Base-by-base conservation (phyloP, 2,888 invertebrate genomes). In the Romanomermis culicivorax region DNA sequence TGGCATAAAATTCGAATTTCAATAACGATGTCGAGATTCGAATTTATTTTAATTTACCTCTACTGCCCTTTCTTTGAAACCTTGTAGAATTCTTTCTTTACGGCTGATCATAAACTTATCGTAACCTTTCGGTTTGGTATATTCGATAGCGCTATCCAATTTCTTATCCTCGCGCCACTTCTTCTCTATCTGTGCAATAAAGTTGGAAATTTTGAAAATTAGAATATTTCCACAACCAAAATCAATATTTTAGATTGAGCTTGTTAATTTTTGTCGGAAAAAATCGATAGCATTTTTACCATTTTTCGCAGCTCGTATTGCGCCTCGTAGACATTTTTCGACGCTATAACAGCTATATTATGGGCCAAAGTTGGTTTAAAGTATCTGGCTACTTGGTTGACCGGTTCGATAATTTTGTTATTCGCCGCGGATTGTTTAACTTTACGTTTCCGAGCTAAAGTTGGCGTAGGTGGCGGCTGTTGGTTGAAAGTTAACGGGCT, bases 341-440 rank as follows among this genome's bases (percentile, higher is more conserved):
- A 2, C 43, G 55, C 29, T 20, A 56, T 29, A 4, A 11, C 11
- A 2, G 42, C 53, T 2, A 89, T 86, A 70, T 89, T 87, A 0
- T 91, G 91, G 66, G 87, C 85, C 1, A 91, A 27, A 3, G 25
- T 36, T 24, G 30, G 29, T 30, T 30, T 29, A 3, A 3, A 3
- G 36, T 14, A n/a, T 7, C 20, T 23, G n/a, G 23, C 25, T 17
- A 24, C 3, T 3, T n/a, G 29, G 7, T 17, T 30, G 42, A 51
- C 51, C 29, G 52, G 43, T 11, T 25, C 42, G 27, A 49, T 49
- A 4, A 17, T 3, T 52, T 2, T 17, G 4, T 24, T 29, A 11
- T 29, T 20, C 4, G 51, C 7, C 11, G 7, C 26, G 7, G 26
- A 25, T 20, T 29, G 20, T 49, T 29, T 25, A 11, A 49, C 3